Conservation (phyloP, 2,113 vertebrate genomes). For the Oenanthe oenanthe region DNA sequence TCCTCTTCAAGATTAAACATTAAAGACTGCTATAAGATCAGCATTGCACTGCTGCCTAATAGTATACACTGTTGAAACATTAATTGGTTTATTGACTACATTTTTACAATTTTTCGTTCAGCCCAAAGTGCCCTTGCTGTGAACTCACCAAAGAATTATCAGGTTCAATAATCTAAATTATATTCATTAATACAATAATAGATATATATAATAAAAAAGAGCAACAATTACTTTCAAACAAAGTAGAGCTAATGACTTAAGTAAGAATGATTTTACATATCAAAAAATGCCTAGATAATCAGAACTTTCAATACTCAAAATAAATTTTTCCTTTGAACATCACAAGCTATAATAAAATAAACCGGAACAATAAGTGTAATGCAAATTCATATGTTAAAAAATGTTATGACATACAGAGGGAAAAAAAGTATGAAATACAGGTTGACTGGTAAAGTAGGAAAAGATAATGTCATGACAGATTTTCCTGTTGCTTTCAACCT, state of each 20-base stretch:
- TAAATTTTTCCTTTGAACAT: neutral
- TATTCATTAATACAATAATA: slow-evolving; percentile 19
- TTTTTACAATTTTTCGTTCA: slow-evolving; percentile 65
- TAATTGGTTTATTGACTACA: slow-evolving; percentile 73
- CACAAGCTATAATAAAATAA: neutral
- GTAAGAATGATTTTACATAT: neutral
- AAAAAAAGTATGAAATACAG: neutral
- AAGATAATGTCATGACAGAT: neutral
- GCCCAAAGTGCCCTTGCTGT: slow-evolving; percentile 52
- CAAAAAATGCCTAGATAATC: neutral
- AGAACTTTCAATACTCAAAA: neutral
- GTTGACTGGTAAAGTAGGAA: neutral
- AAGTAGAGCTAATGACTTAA: neutral
- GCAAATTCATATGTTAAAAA: neutral
- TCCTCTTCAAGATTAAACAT: slow-evolving; percentile 5
- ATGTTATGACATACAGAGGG: neutral
- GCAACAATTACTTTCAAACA: neutral
- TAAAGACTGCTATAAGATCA: slow-evolving; percentile 31
- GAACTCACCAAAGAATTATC: slow-evolving; percentile 53
- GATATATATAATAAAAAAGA: neutral
- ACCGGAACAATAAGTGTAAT: neutral
- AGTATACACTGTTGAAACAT: slow-evolving; percentile 52
- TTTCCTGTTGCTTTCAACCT: neutral
- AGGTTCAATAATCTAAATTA: slow-evolving; percentile 59
- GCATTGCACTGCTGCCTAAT: neutral